Evolutionary conservation across 2,113 vertebrate species (phyloP).

Genomic region (Muntiacus muntjak): DNA sequence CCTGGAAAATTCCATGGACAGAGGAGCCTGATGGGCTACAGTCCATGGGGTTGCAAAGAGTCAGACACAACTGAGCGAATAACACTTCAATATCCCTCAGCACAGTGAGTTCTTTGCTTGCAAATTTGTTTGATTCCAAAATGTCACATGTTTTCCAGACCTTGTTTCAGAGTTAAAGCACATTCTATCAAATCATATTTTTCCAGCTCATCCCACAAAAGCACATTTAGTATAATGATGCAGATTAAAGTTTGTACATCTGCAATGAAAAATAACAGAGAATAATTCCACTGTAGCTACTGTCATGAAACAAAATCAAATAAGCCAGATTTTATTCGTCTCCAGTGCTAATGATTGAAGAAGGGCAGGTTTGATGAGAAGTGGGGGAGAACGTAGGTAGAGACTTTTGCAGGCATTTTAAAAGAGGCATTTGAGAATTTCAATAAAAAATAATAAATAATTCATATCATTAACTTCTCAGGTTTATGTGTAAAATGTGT

Average conservation of each 20-base stretch:
- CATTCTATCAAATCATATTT: not conserved
- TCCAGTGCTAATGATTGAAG: not conserved
- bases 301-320: not conserved
- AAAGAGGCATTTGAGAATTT: not conserved
- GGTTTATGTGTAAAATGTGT: not conserved
- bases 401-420: not conserved
- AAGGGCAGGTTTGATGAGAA: not conserved
- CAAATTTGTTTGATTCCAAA: conserved; percentile 30
- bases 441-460: not conserved
- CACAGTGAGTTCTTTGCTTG: not conserved
- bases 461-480: not conserved
- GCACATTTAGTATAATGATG: not conserved
- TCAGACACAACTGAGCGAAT: not conserved
- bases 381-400: not conserved
- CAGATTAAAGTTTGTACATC: not conserved
- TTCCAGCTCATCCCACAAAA: not conserved
- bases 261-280: not conserved
- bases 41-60: not conserved
- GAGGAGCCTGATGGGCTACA: not conserved
- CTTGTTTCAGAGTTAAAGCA: conserved; percentile 20
- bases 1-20: not conserved
- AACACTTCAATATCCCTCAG: not conserved
- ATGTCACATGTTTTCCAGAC: not conserved
- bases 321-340: not conserved
- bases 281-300: not conserved